phyloP scores from a whole-genome alignment of 2,888 invertebrate species.

The Tinea pellionella region DNA sequence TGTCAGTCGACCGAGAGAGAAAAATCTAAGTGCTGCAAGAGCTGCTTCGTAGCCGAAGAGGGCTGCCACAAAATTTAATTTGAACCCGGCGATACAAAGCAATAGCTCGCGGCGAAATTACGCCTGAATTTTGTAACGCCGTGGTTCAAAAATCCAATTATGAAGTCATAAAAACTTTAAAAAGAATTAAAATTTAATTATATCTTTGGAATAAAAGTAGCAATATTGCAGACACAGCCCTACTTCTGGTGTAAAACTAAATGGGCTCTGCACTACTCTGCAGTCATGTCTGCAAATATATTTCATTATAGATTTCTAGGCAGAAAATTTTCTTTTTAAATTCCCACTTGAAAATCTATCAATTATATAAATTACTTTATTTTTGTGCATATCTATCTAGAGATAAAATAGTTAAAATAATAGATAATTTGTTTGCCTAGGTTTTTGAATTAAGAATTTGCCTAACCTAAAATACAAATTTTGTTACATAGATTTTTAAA shows the following conservation, averaged over 20 bases:
- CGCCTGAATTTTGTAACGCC: background rate
- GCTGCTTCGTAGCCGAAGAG: background rate
- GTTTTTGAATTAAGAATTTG: too few relatives aligned
- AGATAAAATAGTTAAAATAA: too few relatives aligned
- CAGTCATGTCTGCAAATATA: background rate
- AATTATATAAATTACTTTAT: background rate
- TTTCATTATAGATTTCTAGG: background rate
- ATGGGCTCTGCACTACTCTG: background rate
- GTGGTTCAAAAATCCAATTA: background rate
- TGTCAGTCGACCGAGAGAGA: slow-evolving; percentile 7
- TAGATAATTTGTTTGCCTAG: too few relatives aligned
- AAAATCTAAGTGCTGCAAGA: slow-evolving; percentile 3
- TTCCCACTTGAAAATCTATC: background rate
- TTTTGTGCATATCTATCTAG: too few relatives aligned
- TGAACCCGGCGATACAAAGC: background rate
- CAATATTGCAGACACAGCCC: background rate
- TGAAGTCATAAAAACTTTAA: background rate
- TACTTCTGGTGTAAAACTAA: background rate
- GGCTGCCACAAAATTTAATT: slow-evolving; percentile 1
- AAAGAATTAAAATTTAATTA: background rate
- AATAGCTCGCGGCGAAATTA: slow-evolving; percentile 5
- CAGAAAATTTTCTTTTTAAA: background rate
- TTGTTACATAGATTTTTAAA: too few relatives aligned
- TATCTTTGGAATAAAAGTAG: background rate
- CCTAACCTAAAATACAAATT: too few relatives aligned